phyloP scores from a whole-genome alignment of 2,888 invertebrate species.

The Lasioglossum malachurum region DNA sequence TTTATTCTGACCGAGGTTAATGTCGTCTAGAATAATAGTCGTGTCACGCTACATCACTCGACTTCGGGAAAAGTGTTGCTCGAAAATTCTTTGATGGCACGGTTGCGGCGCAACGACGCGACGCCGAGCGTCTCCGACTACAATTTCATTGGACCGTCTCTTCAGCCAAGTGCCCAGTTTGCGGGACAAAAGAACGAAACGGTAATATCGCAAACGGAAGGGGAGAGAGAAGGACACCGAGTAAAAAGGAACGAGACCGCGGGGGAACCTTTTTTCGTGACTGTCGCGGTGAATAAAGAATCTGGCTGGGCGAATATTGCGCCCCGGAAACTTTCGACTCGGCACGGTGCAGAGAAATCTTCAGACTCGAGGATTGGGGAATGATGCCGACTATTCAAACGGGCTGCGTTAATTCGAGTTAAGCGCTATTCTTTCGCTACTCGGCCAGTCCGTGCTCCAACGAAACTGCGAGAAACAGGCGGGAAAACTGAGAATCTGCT shows the following conservation, averaged over 20 bases:
- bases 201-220: conserved; percentile 20
- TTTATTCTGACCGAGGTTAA: background rate
- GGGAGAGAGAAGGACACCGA: background rate
- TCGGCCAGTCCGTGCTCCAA: background rate
- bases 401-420: conserved; percentile 37
- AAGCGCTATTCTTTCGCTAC: conserved; percentile 17
- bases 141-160: conserved; percentile 19
- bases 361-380: background rate
- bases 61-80: background rate
- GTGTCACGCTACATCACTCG: background rate
- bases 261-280: background rate
- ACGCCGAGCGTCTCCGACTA: background rate
- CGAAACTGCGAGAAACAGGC: background rate
- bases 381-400: conserved; percentile 21
- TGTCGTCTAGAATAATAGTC: background rate
- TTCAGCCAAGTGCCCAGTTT: background rate
- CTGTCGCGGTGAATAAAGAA: conserved; percentile 19
- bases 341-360: background rate
- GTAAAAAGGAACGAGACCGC: background rate
- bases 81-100: conserved; percentile 11
- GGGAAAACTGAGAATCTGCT: too few relatives aligned
- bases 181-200: conserved; percentile 27
- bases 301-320: conserved; percentile 19
- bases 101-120: background rate
- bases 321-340: conserved; percentile 22